These are phyloP conservation scores for Samia ricini DNA, from an alignment of 1,140 invertebrate genomes.

Conservation along the genomic window DNA sequence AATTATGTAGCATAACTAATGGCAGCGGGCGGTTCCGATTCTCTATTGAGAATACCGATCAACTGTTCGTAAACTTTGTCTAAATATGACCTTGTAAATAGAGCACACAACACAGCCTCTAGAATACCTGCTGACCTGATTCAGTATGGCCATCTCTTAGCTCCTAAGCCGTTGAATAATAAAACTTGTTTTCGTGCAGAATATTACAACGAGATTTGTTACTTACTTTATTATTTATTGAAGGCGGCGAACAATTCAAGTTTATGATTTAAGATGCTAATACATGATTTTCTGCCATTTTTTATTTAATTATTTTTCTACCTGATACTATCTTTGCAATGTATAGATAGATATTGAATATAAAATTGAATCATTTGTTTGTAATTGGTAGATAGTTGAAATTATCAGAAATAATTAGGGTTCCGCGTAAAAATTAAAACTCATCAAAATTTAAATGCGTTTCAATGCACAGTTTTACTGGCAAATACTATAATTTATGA, in stretches of 20 bases:
- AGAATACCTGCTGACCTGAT: neutral
- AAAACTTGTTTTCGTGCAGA: neutral
- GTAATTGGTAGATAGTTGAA: too few species aligned
- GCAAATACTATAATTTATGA: too few species aligned
- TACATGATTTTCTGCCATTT: neutral
- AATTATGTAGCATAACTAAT: neutral
- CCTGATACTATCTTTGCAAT: too few species aligned
- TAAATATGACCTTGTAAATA: neutral
- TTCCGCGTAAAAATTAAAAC: too few species aligned
- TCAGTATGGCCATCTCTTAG: neutral
- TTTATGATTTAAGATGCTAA: neutral
- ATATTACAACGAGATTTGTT: neutral
- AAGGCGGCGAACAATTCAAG: neutral
- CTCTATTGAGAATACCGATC: neutral
- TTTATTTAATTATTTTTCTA: too few species aligned
- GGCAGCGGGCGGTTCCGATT: neutral
- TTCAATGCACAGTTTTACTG: too few species aligned
- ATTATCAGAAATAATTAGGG: too few species aligned
- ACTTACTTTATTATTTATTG: conserved; percentile 1
- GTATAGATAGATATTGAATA: too few species aligned
- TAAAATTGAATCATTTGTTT: too few species aligned
- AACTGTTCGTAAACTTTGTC: neutral
- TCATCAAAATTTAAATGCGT: too few species aligned
- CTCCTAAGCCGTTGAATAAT: neutral
- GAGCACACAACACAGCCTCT: neutral